A percentile compares a stretch with the other conserved stretches of the same genome.
These are phyloP conservation scores for Torymus auratus DNA, from an alignment of 2,888 invertebrate species.

Conservation along the genomic window DNA sequence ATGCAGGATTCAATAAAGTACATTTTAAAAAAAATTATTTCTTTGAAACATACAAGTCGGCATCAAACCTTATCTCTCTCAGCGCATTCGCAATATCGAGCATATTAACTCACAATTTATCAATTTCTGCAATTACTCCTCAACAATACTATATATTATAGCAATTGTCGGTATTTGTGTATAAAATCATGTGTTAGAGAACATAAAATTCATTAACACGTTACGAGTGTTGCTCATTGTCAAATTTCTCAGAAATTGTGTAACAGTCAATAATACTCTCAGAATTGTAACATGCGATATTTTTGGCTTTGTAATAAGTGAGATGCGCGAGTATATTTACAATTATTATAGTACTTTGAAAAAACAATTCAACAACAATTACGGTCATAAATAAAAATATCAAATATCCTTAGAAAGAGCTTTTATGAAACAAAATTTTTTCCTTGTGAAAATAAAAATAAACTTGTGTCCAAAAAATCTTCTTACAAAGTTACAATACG, in stretches of 20 bases:
- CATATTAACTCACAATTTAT: constrained; percentile 60
- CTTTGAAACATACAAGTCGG: constrained; percentile 36
- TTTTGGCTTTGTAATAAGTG: constrained; percentile 62
- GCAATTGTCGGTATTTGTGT: constrained; percentile 43
- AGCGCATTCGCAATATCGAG: constrained; percentile 57
- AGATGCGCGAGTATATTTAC: constrained; percentile 58
- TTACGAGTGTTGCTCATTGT: constrained; percentile 49
- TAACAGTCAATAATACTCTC: constrained; percentile 74
- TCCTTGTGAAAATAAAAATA: constrained; percentile 26
- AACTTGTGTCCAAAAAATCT: constrained; percentile 31
- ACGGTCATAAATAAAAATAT: constrained; percentile 22
- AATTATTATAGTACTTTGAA: constrained; percentile 38
- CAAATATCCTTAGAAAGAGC: constrained; percentile 30
- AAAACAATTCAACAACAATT: constrained; percentile 26
- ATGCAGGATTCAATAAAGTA: constrained; percentile 40
- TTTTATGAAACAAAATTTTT: constrained; percentile 18
- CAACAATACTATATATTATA: constrained; percentile 34
- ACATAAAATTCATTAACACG: constrained; percentile 47
- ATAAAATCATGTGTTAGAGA: constrained; percentile 49
- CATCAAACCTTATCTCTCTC: constrained; percentile 57
- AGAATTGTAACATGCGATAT: constrained; percentile 74
- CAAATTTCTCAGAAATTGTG: constrained; percentile 68
- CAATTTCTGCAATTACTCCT: constrained; percentile 56
- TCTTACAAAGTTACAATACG: constrained; percentile 33
- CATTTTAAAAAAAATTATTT: constrained; percentile 25